Evolutionary conservation across 2,888 invertebrate species (phyloP).

Genomic region (Toxonevra muliebris): DNA sequence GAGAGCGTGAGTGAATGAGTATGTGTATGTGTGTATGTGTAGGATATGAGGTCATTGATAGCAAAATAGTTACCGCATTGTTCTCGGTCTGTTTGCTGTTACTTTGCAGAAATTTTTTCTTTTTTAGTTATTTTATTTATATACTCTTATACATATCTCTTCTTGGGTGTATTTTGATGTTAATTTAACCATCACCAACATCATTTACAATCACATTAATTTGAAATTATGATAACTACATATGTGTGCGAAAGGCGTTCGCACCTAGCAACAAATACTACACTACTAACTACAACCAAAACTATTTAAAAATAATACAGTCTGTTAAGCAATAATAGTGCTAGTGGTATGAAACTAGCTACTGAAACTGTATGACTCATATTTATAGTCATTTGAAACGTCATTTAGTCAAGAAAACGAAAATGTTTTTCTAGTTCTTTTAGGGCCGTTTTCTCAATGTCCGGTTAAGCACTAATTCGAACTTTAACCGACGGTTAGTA

Average conservation of each 20-base stretch:
- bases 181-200: conserved; percentile 16
- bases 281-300: too few species aligned
- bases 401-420: too few species aligned
- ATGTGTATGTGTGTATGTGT: neutral
- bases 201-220: conserved; percentile 24
- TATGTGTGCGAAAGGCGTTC: neutral
- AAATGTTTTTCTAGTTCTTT: too few species aligned
- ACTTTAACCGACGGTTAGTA: too few species aligned
- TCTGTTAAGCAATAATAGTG: neutral
- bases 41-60: conserved; percentile 21
- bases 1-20: neutral
- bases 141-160: too few species aligned
- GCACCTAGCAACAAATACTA: too few species aligned
- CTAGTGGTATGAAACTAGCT: neutral
- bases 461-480: too few species aligned
- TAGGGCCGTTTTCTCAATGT: too few species aligned
- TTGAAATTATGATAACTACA: conserved; percentile 16
- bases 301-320: too few species aligned
- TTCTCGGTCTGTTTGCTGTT: neutral
- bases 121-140: too few species aligned
- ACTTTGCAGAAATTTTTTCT: neutral
- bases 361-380: too few species aligned
- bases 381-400: too few species aligned
- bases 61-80: conserved; percentile 8
- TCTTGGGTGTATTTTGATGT: neutral